A percentile compares a stretch with the other conserved stretches of the same genome.
Conservation (phyloP, 1,140 invertebrate genomes). For the Thaumatotibia leucotreta region DNA sequence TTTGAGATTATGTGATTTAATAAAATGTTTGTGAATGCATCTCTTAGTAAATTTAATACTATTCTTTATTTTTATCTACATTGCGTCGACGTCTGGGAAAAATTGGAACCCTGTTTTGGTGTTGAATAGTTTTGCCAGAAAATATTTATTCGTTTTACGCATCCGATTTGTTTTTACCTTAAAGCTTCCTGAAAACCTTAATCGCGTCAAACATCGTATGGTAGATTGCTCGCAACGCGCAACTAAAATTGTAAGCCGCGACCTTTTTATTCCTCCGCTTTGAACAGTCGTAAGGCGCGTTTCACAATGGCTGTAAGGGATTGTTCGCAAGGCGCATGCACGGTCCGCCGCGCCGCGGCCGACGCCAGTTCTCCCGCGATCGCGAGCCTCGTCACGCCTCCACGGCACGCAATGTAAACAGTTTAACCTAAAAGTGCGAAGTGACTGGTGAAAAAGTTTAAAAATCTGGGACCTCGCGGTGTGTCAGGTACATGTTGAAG, state of each 20-base stretch:
- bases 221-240: neutral
- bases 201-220: too few relatives aligned
- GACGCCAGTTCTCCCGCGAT: slow-evolving; percentile 3
- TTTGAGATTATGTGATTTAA: too few relatives aligned
- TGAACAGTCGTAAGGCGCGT: neutral
- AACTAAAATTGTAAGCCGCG: neutral
- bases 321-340: slow-evolving; percentile 1
- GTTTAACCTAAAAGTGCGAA: slow-evolving; percentile 7
- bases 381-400: neutral
- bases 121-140: too few relatives aligned
- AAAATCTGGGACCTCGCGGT: neutral
- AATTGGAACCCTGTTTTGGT: too few relatives aligned
- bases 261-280: neutral
- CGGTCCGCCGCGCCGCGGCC: slow-evolving; percentile 29
- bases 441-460: slow-evolving; percentile 3
- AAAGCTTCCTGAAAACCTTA: too few relatives aligned
- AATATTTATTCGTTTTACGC: too few relatives aligned
- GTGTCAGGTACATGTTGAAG: neutral
- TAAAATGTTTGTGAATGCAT: too few relatives aligned
- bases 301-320: neutral
- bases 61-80: too few relatives aligned
- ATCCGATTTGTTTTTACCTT: too few relatives aligned
- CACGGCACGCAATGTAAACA: slow-evolving; percentile 34
- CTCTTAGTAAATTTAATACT: too few relatives aligned
- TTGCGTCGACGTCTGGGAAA: too few relatives aligned